phyloP scores from a whole-genome alignment of 1,140 invertebrate genomes.

The Leptinotarsa defecta region DNA sequence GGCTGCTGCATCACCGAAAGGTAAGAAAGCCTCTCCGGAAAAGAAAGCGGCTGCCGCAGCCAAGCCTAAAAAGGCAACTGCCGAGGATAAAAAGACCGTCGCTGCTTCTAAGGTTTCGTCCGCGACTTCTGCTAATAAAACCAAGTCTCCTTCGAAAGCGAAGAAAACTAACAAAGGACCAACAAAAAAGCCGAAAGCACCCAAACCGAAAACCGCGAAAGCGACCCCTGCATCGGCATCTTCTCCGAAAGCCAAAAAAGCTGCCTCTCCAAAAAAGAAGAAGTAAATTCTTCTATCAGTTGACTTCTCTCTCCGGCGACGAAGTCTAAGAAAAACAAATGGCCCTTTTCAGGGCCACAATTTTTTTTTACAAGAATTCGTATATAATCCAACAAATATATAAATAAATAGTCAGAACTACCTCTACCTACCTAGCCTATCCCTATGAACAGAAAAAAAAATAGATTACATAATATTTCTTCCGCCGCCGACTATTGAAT shows the following conservation, averaged over 20 bases:
- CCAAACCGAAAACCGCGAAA: slow-evolving; percentile 38
- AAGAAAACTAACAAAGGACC: slow-evolving; percentile 35
- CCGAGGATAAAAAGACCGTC: slow-evolving; percentile 21
- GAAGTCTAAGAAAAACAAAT: not conserved
- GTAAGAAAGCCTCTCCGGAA: slow-evolving; percentile 31
- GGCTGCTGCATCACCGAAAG: slow-evolving; percentile 20
- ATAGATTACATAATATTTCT: no score
- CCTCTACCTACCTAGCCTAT: no score
- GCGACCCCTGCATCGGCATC: slow-evolving; percentile 15
- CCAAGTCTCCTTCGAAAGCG: slow-evolving; percentile 40
- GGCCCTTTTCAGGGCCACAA: slow-evolving; percentile 10
- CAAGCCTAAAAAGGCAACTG: slow-evolving; percentile 20
- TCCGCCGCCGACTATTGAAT: no score
- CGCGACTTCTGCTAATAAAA: slow-evolving; percentile 19
- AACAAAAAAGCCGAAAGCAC: slow-evolving; percentile 41
- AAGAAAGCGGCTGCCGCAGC: slow-evolving; percentile 25
- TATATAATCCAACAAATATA: no score
- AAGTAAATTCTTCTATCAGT: not conserved
- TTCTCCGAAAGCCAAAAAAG: slow-evolving; percentile 30
- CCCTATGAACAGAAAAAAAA: no score
- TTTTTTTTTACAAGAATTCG: not conserved
- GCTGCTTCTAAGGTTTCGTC: slow-evolving; percentile 6
- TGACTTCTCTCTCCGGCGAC: no score
- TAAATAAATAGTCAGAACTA: no score
- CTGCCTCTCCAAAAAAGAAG: slow-evolving; percentile 38